Base-by-base conservation (phyloP, 2,888 invertebrate genomes). In the Nemoura dubitans region DNA sequence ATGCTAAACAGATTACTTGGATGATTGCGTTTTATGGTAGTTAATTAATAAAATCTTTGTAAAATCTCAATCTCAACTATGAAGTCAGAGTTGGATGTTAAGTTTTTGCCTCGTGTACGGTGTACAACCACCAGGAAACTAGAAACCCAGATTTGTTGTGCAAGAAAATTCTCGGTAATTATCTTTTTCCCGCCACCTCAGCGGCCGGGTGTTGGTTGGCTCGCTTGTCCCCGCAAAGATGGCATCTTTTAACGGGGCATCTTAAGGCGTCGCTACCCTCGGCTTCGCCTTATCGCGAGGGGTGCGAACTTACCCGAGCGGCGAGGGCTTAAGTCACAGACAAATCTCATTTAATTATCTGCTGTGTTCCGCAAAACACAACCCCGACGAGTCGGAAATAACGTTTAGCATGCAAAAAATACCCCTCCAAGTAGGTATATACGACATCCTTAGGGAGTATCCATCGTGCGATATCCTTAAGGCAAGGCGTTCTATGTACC, bases 261-360 rank as follows among this genome's bases (percentile, higher is more conserved):
- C 59, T 59, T 59, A 59, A 7, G 59, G 59, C 59, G 59, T 59
- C 59, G 59, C 59, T 3, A 14, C 59, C 2, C 14, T n/a, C n/a
- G n/a, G 59, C 59, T 21, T 21, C 59, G 36, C 59, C 59, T 59
- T 59, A 59, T 59, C 59, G 14, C n/a, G n/a, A n/a, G n/a, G n/a
- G 59, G 59, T 59, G 59, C 14, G 59, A 59, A 59, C 14, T 3
- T 59, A 3, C 14, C 59, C 3, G 59, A 10, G 2, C 59, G 14
- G 59, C 59, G 16, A 21, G 59, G 14, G 59, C 59, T 59, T 59
- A 59, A 59, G 59, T 14, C 59, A 59, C 3, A 59, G 59, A 59
- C 59, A 59, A 59, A 59, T 59, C 59, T 59, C 59, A 59, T 59
- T 59, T 59, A 59, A 59, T 59, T 59, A 59, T 59, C 59, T 59